phyloP scores from a whole-genome alignment of 2,113 vertebrate species.

The Grantiella picta region DNA sequence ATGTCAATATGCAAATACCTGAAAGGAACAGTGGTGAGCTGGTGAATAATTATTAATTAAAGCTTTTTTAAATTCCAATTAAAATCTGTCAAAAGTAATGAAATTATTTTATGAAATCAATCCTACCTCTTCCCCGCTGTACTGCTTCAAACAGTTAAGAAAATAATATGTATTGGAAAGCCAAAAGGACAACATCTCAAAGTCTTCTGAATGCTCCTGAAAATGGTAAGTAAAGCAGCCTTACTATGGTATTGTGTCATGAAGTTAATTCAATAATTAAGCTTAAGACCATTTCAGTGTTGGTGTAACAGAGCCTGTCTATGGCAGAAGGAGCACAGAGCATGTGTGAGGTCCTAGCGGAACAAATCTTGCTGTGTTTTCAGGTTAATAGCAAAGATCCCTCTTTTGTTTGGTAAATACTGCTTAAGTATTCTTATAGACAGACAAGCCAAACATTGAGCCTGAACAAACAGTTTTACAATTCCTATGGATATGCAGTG shows the following conservation, averaged over 20 bases:
- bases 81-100: not conserved
- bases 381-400: not conserved
- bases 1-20: not conserved
- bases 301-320: not conserved
- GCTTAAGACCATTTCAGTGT: not conserved
- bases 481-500: not conserved
- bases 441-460: not conserved
- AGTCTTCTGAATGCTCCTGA: conserved; percentile 85
- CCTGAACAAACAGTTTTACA: not conserved
- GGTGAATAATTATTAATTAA: not conserved
- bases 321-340: not conserved
- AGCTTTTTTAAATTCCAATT: not conserved
- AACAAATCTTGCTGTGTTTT: not conserved
- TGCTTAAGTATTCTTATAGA: not conserved
- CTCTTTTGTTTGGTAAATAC: not conserved
- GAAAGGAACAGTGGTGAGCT: not conserved
- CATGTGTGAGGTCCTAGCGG: not conserved
- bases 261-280: not conserved
- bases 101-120: not conserved
- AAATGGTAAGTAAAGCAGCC: not conserved
- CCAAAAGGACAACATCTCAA: conserved; percentile 94
- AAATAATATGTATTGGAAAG: conserved; percentile 90
- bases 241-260: not conserved
- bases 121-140: conserved; percentile 95
- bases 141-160: conserved; percentile 96